phyloP scores from a whole-genome alignment of 2,888 invertebrate species.

The Escarpia spicata region DNA sequence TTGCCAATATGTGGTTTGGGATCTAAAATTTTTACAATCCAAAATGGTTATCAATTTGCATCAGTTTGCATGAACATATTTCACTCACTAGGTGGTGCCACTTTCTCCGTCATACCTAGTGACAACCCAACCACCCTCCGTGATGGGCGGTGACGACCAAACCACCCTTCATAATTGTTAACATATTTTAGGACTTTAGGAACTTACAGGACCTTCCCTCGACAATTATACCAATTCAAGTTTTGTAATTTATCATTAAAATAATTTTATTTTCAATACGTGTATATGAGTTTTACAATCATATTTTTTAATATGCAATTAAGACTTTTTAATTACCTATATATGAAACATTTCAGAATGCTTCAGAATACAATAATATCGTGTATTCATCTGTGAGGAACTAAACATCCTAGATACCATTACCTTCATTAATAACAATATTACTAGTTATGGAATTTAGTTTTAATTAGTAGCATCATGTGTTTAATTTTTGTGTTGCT shows the following conservation, averaged over 20 bases:
- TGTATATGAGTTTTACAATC: not conserved
- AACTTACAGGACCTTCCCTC: too few relatives aligned
- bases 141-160: too few relatives aligned
- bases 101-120: too few relatives aligned
- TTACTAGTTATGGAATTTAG: not conserved
- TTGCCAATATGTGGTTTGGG: too few relatives aligned
- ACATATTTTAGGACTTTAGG: too few relatives aligned
- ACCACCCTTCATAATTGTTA: too few relatives aligned
- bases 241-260: not conserved
- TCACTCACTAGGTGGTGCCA: too few relatives aligned
- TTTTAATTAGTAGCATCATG: not conserved
- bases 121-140: too few relatives aligned
- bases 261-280: not conserved
- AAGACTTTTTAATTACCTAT: not conserved
- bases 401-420: not conserved
- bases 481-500: not conserved
- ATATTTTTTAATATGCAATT: not conserved
- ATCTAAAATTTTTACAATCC: too few relatives aligned
- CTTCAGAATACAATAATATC: not conserved
- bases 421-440: constrained; percentile 14
- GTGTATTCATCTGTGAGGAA: not conserved
- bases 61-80: too few relatives aligned
- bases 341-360: not conserved
- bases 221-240: not conserved
- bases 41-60: too few relatives aligned